Conservation (phyloP, 2,797 vertebrate genomes). For the Chromis chromis region DNA sequence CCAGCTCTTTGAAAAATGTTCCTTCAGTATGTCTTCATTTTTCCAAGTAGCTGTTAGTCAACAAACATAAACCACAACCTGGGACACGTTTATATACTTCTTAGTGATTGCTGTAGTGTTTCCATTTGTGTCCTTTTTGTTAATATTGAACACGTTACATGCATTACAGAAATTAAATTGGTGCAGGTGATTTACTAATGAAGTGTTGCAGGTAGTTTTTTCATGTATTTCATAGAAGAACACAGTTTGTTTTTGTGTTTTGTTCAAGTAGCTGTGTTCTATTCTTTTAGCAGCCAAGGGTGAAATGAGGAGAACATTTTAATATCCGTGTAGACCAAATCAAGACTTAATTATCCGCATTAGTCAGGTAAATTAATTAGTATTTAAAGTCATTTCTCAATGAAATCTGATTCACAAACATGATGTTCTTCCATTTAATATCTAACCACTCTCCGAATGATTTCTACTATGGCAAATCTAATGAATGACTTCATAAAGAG, state of each 20-base stretch:
- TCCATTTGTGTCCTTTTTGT: no score
- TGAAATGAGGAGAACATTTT: conserved; percentile 3
- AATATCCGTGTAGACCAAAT: neutral
- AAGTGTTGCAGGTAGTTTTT: no score
- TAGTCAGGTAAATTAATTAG: conserved; percentile 8
- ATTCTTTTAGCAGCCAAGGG: neutral
- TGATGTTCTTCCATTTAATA: neutral
- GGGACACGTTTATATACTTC: no score
- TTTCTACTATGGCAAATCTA: conserved; percentile 10
- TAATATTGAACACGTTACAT: neutral
- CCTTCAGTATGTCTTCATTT: neutral
- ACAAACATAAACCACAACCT: neutral
- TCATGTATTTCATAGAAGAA: no score
- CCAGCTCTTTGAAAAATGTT: neutral
- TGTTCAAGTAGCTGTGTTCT: neutral
- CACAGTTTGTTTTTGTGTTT: neutral
- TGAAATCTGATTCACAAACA: conserved; percentile 7
- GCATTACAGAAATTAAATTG: neutral
- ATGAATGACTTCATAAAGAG: conserved; percentile 27
- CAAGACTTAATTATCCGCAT: neutral
- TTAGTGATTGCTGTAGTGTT: no score
- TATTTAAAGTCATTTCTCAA: neutral
- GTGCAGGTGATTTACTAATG: no score
- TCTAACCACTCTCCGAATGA: neutral
- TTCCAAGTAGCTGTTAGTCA: neutral